Evolutionary conservation across 1,140 invertebrate species (phyloP), one percentile per base, ranked within the genome.

Genomic region (Neuroterus valhalla): DNA sequence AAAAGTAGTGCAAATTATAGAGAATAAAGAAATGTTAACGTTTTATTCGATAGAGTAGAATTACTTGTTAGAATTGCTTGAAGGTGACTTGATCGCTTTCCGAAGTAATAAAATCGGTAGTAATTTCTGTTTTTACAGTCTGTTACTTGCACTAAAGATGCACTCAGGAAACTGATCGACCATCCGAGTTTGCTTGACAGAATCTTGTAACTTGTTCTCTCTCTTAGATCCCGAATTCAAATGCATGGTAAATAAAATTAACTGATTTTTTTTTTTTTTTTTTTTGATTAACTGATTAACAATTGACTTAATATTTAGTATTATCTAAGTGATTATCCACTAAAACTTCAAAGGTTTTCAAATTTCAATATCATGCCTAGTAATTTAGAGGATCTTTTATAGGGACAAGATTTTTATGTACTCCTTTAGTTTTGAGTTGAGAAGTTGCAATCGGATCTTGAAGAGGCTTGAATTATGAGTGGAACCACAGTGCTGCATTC

Each of bases 401-500:
- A n/a, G 15, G 31, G 15, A 62, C 31, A 26, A 62, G 55, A 62
- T 62, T 62, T 62, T 62, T 31, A 62, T 62, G 55, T 62, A 11
- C 55, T 15, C 31, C 15, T 62, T 31, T 31, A 62, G 23, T 62
- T 62, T 62, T 31, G 31, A 62, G 55, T 62, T 62, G 55, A 62
- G 55, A 62, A 62, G 55, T 62, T 62, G 55, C 55, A 62, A 62
- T 62, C 55, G 26, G 55, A 62, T 62, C 55, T 62, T 62, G 55
- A 62, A 62, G 14, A 31, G 55, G 55, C 55, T 38, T 62, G 26
- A 62, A 62, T 62, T 62, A 23, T 62, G 23, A 62, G 55, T 62
- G 55, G 55, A 62, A 62, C 26, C 26, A 23, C 55, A 23, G 4
- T 62, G n/a, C 55, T 23, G 11, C 55, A 62, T 23, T 62, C 55